Conservation (phyloP, 1,140 invertebrate species). For the Drosophila santomea region DNA sequence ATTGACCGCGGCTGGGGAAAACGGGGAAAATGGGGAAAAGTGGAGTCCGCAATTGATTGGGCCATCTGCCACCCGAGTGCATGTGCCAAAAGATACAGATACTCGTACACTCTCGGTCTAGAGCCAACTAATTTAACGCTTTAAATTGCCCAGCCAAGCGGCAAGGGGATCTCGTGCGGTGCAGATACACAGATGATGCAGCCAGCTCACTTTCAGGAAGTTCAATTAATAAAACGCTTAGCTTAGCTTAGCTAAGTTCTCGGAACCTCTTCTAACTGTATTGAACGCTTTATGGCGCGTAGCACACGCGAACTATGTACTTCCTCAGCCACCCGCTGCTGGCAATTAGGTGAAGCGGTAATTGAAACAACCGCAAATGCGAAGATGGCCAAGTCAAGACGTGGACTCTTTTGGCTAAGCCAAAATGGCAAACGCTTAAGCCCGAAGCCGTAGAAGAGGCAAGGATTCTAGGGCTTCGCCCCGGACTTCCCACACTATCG, state of each 20-base stretch:
- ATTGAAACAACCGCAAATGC: slow-evolving; percentile 77
- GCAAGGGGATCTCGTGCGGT: slow-evolving; percentile 55
- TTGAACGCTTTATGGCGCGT: slow-evolving; percentile 82
- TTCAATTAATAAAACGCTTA: slow-evolving; percentile 79
- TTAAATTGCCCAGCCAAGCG: slow-evolving; percentile 78
- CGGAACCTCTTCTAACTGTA: slow-evolving; percentile 71
- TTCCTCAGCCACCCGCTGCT: slow-evolving; percentile 21
- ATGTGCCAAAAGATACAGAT: slow-evolving; percentile 36
- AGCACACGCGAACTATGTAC: slow-evolving; percentile 57
- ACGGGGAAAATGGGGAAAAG: slow-evolving; percentile 25
- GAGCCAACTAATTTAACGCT: slow-evolving; percentile 75
- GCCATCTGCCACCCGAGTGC: slow-evolving; percentile 32
- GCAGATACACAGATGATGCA: slow-evolving; percentile 26
- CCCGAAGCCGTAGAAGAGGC: slow-evolving; percentile 58
- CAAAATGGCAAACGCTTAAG: slow-evolving; percentile 46
- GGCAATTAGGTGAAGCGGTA: slow-evolving; percentile 70
- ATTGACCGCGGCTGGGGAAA: slow-evolving; percentile 62
- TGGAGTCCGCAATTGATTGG: slow-evolving; percentile 37
- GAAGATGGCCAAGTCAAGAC: no score
- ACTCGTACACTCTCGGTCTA: slow-evolving; percentile 14
- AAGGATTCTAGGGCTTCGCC: slow-evolving; percentile 55
- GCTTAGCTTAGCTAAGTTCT: slow-evolving; percentile 63
- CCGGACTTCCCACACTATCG: slow-evolving; percentile 46
- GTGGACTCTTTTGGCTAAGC: slow-evolving; percentile 21
- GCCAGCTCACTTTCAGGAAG: slow-evolving; percentile 59